Percentiles rank a stretch among this genome's conserved stretches.
Evolutionary conservation across 2,888 invertebrate genomes (phyloP).

Genomic region (Caenorhabditis japonica): DNA sequence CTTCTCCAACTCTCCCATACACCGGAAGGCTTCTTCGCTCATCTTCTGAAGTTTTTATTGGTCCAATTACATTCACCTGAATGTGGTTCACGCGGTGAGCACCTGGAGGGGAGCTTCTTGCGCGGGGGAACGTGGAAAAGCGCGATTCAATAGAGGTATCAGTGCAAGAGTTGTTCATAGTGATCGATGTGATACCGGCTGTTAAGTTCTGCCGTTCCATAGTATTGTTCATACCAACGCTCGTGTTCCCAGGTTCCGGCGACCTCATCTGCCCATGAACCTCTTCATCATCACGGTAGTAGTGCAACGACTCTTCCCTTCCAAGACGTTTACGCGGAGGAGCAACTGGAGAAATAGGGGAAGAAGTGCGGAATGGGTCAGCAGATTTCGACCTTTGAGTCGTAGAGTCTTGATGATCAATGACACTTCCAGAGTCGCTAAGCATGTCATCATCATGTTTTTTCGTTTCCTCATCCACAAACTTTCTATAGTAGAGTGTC

Average conservation of each 20-base stretch:
- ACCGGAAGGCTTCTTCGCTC: slow-evolving; percentile 18
- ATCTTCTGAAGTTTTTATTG: slow-evolving; percentile 21
- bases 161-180: slow-evolving; percentile 47
- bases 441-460: slow-evolving; percentile 22
- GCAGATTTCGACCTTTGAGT: slow-evolving; percentile 30
- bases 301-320: slow-evolving; percentile 47
- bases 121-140: slow-evolving; percentile 44
- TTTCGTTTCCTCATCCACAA: slow-evolving; percentile 43
- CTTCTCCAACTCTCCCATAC: slow-evolving; percentile 31
- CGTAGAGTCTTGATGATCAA: slow-evolving; percentile 25
- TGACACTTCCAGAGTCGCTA: slow-evolving; percentile 39
- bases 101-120: slow-evolving; percentile 24
- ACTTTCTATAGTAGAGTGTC: slow-evolving; percentile 51
- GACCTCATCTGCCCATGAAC: slow-evolving; percentile 11
- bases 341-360: slow-evolving; percentile 22
- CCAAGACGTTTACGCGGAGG: slow-evolving; percentile 43
- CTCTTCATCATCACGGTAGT: slow-evolving; percentile 43
- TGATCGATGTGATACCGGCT: slow-evolving; percentile 39
- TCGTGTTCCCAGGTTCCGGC: slow-evolving; percentile 34
- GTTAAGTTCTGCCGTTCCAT: slow-evolving; percentile 18
- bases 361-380: slow-evolving; percentile 20
- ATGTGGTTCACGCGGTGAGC: slow-evolving; percentile 35
- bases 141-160: slow-evolving; percentile 47
- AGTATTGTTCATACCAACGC: slow-evolving; percentile 43
- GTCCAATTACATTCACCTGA: slow-evolving; percentile 40